These are phyloP conservation scores for Episyrphus balteatus DNA, from an alignment of 1,140 invertebrate genomes.

Conservation along the genomic window DNA sequence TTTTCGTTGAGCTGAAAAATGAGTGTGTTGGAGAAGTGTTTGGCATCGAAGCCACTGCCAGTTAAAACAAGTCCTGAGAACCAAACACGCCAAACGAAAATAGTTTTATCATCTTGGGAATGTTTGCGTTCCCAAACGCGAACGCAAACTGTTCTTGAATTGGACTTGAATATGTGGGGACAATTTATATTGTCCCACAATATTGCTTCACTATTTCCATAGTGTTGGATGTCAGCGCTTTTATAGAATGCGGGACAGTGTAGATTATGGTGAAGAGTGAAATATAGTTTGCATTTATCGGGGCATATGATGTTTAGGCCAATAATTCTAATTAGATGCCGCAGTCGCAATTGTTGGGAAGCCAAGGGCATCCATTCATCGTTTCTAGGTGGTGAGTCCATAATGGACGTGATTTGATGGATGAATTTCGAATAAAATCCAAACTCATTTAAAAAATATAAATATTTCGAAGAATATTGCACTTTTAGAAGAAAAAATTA, in stretches of 20 bases:
- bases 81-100: conserved; percentile 75
- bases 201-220: conserved; percentile 47
- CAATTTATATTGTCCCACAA: conserved; percentile 47
- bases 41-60: conserved; percentile 18
- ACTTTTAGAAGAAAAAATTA: too few species aligned
- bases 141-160: conserved; percentile 28
- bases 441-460: too few species aligned
- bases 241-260: conserved; percentile 65
- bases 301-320: conserved; percentile 45
- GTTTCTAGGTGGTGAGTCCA: conserved; percentile 49
- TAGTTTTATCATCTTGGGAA: conserved; percentile 37
- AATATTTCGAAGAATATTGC: too few species aligned
- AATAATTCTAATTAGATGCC: conserved; percentile 60
- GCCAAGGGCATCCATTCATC: conserved; percentile 52
- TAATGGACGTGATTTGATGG: conserved; percentile 9
- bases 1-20: conserved; percentile 82
- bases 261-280: conserved; percentile 71
- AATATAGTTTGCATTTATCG: conserved; percentile 51
- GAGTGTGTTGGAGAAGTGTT: conserved; percentile 65
- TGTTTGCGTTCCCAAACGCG: conserved; percentile 26
- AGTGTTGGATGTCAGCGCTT: conserved; percentile 56
- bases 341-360: conserved; percentile 54
- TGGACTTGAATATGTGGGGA: conserved; percentile 25
- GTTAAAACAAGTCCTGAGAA: conserved; percentile 71
- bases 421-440: too few species aligned